phyloP scores from a whole-genome alignment of 2,113 vertebrate species.

The Ceratotherium simum region DNA sequence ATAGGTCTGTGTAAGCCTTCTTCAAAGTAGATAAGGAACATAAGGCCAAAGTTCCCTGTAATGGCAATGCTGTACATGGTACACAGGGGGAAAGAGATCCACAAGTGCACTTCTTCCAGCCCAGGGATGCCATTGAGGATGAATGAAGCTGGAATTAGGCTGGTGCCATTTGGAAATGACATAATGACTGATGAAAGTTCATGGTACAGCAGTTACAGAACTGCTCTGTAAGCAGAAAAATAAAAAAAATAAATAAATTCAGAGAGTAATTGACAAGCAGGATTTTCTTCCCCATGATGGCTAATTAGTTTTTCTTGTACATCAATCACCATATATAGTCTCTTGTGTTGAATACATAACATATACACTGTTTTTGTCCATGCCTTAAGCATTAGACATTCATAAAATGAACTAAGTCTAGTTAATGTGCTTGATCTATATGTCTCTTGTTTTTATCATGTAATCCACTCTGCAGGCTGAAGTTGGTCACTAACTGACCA shows the following conservation, averaged over 20 bases:
- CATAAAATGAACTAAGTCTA: neutral
- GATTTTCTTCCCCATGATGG: neutral
- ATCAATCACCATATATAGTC: neutral
- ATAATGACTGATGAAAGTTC: slow-evolving; percentile 6
- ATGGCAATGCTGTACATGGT: slow-evolving; percentile 75
- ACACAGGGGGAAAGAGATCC: slow-evolving; percentile 70
- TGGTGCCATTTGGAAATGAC: slow-evolving; percentile 35
- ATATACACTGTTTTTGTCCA: neutral
- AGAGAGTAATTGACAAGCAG: neutral
- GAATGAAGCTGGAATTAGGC: slow-evolving; percentile 53
- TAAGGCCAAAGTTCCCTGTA: slow-evolving; percentile 71
- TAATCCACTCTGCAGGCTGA: neutral
- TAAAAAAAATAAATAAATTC: neutral
- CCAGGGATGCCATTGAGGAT: slow-evolving; percentile 79
- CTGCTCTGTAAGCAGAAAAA: neutral
- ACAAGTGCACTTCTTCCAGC: slow-evolving; percentile 68
- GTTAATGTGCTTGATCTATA: neutral
- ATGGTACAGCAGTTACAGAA: neutral
- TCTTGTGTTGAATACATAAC: neutral
- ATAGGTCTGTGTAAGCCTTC: slow-evolving; percentile 78
- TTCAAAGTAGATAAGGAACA: slow-evolving; percentile 65
- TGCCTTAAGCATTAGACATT: neutral
- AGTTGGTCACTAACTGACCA: neutral
- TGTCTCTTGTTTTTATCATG: neutral
- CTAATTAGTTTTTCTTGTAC: neutral